Evolutionary conservation across 2,797 vertebrate genomes (phyloP), one percentile per base, ranked within the genome.

Genomic region (Pipistrellus nathusii): DNA sequence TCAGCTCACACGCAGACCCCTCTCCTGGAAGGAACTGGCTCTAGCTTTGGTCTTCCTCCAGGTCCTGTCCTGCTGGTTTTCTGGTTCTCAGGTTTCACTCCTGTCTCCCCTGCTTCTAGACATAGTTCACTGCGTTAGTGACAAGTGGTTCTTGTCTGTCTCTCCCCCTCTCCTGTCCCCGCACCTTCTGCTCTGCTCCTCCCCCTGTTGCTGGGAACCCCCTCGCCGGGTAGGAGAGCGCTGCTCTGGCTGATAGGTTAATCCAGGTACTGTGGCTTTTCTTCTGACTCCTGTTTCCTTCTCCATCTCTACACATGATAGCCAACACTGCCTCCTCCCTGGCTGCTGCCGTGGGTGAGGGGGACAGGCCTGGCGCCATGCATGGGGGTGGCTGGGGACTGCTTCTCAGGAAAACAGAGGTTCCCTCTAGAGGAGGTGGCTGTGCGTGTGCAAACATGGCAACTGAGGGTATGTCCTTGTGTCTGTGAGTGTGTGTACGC

Each of bases 201-300:
- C 96, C 97, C 95, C 94, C 95, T 93, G 96, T 98, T 85, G 95
- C 94, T 97, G 95, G 97, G 96, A 97, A 94, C 95, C 95, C 97
- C 93, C 96, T 93, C n/a, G 35, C 94, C 81, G 46, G 98, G 97
- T 98, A 99, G 99, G 99, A 99, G 98, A 99, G 99, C 96, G 99
- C 99, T 97, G 99, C 99, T 98, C 98, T 99, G 98, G 99, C 99
- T 98, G 99, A 99, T 99, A 99, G 99, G 98, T 99, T 99, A 98
- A 99, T 99, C 98, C 99, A 99, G 99, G 99, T 99, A 99, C 98
- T 97, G 99, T 99, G 98, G 94, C 95, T 95, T 93, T 97, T 97
- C 77, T 15, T 96, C 95, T 92, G 81, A 88, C 89, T 85, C 90
- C 53, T 30, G 46, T 32, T 53, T 85, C 86, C 83, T 55, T 78